Evolutionary conservation across 1,140 invertebrate genomes (phyloP).

Genomic region (Drosophila simulans): DNA sequence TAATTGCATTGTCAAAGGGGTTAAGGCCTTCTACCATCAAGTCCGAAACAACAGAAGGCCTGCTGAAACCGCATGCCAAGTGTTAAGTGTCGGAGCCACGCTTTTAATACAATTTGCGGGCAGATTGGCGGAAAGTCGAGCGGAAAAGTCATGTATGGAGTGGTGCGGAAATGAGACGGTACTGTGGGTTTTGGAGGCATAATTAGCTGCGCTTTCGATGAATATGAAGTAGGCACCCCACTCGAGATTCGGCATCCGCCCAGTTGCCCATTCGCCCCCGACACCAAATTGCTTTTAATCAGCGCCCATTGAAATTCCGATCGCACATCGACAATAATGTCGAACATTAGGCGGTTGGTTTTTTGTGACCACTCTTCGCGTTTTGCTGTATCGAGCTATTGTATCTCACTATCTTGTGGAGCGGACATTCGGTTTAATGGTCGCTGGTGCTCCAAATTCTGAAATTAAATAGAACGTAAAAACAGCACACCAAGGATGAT

Average conservation of each 20-base stretch:
- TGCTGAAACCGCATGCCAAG: slow-evolving; percentile 59
- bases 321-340: slow-evolving; percentile 70
- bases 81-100: slow-evolving; percentile 61
- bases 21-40: slow-evolving; percentile 1
- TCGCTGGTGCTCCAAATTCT: slow-evolving; percentile 74
- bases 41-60: slow-evolving; percentile 2
- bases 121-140: slow-evolving; percentile 25
- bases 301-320: slow-evolving; percentile 63
- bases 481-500: slow-evolving; percentile 30
- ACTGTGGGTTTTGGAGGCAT: slow-evolving; percentile 7
- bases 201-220: slow-evolving; percentile 6
- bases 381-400: slow-evolving; percentile 20
- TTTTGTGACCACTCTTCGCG: slow-evolving; percentile 18
- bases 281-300: slow-evolving; percentile 62
- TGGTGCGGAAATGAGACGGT: slow-evolving; percentile 1
- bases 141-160: background rate
- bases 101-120: slow-evolving; percentile 61
- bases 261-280: slow-evolving; percentile 24
- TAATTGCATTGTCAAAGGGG: slow-evolving; percentile 74
- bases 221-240: slow-evolving; percentile 11
- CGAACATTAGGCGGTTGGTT: slow-evolving; percentile 66
- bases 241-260: slow-evolving; percentile 20
- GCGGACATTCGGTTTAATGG: slow-evolving; percentile 68
- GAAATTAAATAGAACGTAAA: slow-evolving; percentile 71
- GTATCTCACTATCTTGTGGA: slow-evolving; percentile 28